Conservation (phyloP, 2,113 vertebrate species). For the Psophia crepitans region DNA sequence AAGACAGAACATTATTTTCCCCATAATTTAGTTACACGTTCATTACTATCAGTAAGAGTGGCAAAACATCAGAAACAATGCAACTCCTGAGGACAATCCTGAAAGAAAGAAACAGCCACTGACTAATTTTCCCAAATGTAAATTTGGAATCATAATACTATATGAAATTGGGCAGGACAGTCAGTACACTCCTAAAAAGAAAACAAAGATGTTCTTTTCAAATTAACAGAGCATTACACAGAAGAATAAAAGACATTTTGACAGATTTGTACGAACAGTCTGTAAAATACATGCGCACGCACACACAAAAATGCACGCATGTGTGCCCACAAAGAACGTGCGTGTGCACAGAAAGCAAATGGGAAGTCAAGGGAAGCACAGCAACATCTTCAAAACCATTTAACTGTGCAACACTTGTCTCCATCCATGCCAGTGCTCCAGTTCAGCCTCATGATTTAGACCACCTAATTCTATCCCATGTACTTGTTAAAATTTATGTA, state of each 20-base stretch:
- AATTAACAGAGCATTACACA: not conserved
- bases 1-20: conserved; percentile 8
- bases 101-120: not conserved
- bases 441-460: not conserved
- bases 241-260: not conserved
- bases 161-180: not conserved
- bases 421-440: not conserved
- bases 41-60: not conserved
- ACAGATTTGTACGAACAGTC: not conserved
- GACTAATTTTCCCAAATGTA: not conserved
- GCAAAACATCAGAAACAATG: not conserved
- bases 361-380: not conserved
- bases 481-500: not conserved
- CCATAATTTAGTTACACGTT: not conserved
- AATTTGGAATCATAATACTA: not conserved
- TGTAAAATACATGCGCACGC: rapidly evolving
- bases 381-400: not conserved
- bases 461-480: not conserved
- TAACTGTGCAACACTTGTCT: not conserved
- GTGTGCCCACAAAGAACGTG: not conserved
- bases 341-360: not conserved
- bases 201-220: not conserved
- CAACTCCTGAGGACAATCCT: not conserved
- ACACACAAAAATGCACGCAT: rapidly evolving
- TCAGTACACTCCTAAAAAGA: not conserved